A percentile compares a stretch with the other conserved stretches of the same genome.
These are phyloP conservation scores for Chrysolina haemoptera DNA, from an alignment of 2,888 invertebrate species.

Conservation along the genomic window DNA sequence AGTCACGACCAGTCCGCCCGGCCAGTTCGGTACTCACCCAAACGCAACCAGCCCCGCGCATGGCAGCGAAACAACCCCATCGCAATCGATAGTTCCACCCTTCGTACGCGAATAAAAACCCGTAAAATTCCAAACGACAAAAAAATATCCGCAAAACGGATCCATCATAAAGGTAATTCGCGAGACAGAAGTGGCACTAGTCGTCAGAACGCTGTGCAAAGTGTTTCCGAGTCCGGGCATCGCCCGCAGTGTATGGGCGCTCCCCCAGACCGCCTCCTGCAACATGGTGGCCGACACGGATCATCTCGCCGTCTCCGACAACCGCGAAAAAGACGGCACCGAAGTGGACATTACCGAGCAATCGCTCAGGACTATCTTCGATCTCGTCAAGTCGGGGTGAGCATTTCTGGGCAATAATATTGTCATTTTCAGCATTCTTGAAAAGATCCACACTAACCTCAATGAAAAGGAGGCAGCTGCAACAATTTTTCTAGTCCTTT, in stretches of 20 bases:
- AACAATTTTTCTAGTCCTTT: too few relatives aligned
- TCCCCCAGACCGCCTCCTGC: slow-evolving; percentile 85
- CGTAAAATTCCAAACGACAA: background rate
- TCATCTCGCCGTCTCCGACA: slow-evolving; percentile 69
- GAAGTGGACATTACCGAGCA: slow-evolving; percentile 70
- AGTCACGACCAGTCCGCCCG: too few relatives aligned
- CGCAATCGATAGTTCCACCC: slow-evolving; percentile 4
- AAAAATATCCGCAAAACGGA: background rate
- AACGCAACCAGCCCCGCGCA: background rate
- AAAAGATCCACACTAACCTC: too few relatives aligned
- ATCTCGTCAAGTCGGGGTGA: slow-evolving; percentile 88
- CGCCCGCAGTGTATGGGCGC: slow-evolving; percentile 91
- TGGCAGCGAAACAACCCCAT: background rate
- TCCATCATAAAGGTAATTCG: background rate
- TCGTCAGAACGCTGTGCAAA: slow-evolving; percentile 69
- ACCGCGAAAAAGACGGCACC: slow-evolving; percentile 71
- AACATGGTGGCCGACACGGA: slow-evolving; percentile 83
- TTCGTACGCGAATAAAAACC: background rate
- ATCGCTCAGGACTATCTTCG: slow-evolving; percentile 82
- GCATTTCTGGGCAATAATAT: background rate
- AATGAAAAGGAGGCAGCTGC: too few relatives aligned
- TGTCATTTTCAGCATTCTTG: too few relatives aligned
- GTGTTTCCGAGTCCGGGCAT: slow-evolving; percentile 88
- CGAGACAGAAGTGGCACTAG: slow-evolving; percentile 25
- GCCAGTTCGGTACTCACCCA: too few relatives aligned